Conservation (phyloP, 2,888 invertebrate genomes). For the Galerucella pusilla region DNA sequence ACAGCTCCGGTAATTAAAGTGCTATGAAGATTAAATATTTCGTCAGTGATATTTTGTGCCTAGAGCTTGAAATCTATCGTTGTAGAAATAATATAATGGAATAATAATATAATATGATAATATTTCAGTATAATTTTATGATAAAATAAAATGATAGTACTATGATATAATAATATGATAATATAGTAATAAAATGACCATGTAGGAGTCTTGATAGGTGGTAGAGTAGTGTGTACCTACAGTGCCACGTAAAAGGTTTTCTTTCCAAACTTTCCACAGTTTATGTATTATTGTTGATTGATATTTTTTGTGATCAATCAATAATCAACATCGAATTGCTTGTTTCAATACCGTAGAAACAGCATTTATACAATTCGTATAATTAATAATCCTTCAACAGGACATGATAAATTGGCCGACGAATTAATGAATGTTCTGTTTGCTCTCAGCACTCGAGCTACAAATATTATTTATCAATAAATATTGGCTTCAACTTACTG, state of each 20-base stretch:
- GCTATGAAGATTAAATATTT: too few species aligned
- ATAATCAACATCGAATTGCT: neutral
- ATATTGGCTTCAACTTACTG: neutral
- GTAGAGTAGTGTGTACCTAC: neutral
- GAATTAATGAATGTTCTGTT: neutral
- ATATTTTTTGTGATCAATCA: neutral
- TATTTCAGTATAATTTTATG: too few species aligned
- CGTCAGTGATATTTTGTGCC: too few species aligned
- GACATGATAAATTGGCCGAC: neutral
- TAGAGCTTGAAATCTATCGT: too few species aligned
- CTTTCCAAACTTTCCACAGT: neutral
- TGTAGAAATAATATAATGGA: too few species aligned
- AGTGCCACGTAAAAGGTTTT: neutral
- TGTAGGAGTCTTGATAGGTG: too few species aligned
- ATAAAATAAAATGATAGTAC: too few species aligned
- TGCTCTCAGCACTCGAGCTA: neutral
- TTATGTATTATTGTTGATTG: neutral
- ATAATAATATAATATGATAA: too few species aligned
- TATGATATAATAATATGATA: too few species aligned
- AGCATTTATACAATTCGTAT: neutral
- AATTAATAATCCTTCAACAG: neutral
- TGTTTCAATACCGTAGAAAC: neutral
- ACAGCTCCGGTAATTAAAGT: too few species aligned
- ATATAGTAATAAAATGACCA: too few species aligned
- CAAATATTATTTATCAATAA: neutral